A percentile compares a stretch with the other conserved stretches of the same genome.
Conservation (phyloP, 2,113 vertebrate genomes). For the Podarcis muralis region DNA sequence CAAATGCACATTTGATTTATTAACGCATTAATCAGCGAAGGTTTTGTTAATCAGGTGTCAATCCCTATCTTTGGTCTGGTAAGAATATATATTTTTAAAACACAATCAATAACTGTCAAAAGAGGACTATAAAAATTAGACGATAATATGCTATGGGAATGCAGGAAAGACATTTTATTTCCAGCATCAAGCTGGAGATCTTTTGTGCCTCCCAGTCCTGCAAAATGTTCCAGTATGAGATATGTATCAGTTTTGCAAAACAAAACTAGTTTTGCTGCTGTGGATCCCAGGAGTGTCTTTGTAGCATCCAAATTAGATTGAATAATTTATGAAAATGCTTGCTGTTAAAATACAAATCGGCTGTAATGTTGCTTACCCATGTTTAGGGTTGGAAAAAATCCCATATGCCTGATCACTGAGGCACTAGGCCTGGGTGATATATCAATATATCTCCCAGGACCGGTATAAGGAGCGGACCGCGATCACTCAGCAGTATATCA, state of each 20-base stretch:
- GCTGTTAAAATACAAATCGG: not conserved
- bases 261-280: not conserved
- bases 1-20: not conserved
- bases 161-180: not conserved
- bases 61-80: not conserved
- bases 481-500: not conserved
- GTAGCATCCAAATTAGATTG: not conserved
- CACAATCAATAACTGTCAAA: not conserved
- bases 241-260: not conserved
- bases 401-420: not conserved
- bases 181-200: not conserved
- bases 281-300: not conserved
- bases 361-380: not conserved
- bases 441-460: too few relatives aligned
- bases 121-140: not conserved
- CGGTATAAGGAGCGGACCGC: too few relatives aligned
- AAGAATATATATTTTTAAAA: not conserved
- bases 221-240: not conserved
- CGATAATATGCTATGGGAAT: not conserved
- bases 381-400: not conserved
- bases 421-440: too few relatives aligned
- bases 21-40: not conserved
- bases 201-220: not conserved
- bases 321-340: conserved; percentile 5
- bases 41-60: not conserved